These are phyloP conservation scores for Leptodactylus fallax DNA, from an alignment of 2,797 vertebrate species.

Conservation along the genomic window DNA sequence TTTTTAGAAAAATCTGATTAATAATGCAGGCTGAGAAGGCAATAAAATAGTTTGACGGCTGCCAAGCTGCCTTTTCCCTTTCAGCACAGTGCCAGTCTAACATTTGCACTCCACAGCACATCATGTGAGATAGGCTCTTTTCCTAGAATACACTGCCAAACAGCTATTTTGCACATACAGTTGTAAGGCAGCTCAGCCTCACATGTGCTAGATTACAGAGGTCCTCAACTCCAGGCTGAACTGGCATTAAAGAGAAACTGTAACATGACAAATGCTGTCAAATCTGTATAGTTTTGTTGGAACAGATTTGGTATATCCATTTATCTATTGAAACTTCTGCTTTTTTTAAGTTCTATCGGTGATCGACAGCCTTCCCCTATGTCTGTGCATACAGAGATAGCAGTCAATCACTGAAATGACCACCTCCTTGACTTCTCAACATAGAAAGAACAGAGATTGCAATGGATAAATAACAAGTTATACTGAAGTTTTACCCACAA, in stretches of 20 bases:
- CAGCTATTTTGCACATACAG: neutral
- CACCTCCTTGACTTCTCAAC: too few species aligned
- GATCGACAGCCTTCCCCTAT: too few species aligned
- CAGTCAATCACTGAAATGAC: too few species aligned
- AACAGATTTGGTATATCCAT: too few species aligned
- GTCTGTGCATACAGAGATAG: too few species aligned
- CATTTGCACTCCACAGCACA: neutral
- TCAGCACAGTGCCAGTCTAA: neutral
- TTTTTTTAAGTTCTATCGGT: too few species aligned
- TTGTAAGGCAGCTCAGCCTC: neutral
- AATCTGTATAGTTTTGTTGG: too few species aligned
- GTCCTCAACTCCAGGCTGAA: neutral
- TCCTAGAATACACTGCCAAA: neutral
- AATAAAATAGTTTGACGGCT: neutral
- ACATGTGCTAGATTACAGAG: neutral
- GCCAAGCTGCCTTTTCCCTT: neutral
- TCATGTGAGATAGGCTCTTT: neutral
- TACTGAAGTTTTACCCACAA: too few species aligned
- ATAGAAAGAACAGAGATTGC: too few species aligned
- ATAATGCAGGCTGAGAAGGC: neutral
- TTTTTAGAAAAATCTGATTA: slow-evolving; percentile 4
- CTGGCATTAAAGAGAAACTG: neutral
- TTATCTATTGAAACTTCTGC: too few species aligned
- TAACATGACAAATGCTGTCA: too few species aligned
- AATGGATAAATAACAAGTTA: too few species aligned